Evolutionary conservation across 1,140 invertebrate genomes (phyloP), one percentile per base, ranked within the genome.

Genomic region (Halesus radiatus): DNA sequence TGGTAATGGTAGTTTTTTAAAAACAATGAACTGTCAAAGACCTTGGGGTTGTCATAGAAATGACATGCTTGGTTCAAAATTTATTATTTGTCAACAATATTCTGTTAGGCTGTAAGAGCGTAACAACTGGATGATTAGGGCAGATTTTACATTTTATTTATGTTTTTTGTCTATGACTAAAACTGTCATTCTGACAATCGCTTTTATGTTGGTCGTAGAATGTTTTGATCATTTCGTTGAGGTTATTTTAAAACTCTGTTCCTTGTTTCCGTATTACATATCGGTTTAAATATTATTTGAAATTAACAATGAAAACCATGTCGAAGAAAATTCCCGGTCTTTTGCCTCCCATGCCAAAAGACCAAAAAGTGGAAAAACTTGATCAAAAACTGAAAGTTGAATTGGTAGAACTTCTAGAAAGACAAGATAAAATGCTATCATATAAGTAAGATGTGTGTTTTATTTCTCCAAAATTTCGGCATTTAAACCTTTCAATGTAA

Each of bases 381-480:
- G 32, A 58, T 53, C 45, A 56, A 32, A 78, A 78, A 56, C 29
- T 66, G 1, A 78, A 56, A 32, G 8, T 37, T 50, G 81, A 83
- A 72, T 13, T 83, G 29, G 20, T 45, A 45, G 81, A 83, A 68
- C 72, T 80, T 22, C 23, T 83, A 20, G 52, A 78, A 68, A 68
- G 81, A 7, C 81, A 83, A 80, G 76, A 83, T n/a, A 80, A 83
- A 62, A 18, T 83, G 13, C 58, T 83, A 16, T n/a, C 54, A 1
- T 80, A 83, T 75, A 83, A 53, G 81, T 83, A 26, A 66, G 13
- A 29, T 52, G 29, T 23, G 53, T 76, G 1, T 79, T 53, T 75
- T 45, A 64, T 29, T 10, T 0, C 54, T 0, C 1, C 54, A 1
- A 18, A 56, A 56, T 56, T 56, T 1, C 10, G 10, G n/a, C 1